Percentiles rank a stretch among this genome's conserved stretches.
phyloP scores from a whole-genome alignment of 2,113 vertebrate genomes.

The Halichoerus grypus region DNA sequence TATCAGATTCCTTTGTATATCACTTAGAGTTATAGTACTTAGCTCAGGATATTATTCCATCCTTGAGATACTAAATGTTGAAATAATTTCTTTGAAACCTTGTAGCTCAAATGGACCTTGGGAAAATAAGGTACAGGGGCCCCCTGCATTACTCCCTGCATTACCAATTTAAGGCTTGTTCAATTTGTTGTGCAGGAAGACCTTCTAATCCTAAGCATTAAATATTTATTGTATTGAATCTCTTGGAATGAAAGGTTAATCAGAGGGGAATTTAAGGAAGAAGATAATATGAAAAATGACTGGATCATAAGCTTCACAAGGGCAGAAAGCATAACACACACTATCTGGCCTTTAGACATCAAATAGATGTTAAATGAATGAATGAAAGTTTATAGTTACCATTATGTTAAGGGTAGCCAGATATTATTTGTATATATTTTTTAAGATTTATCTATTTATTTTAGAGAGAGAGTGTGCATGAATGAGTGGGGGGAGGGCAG shows the following conservation, averaged over 20 bases:
- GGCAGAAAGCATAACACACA: not conserved
- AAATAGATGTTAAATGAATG: not conserved
- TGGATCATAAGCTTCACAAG: not conserved
- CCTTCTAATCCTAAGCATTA: not conserved
- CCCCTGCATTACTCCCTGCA: not conserved
- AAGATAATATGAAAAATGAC: not conserved
- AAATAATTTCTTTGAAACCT: constrained; percentile 36
- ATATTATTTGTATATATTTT: not conserved
- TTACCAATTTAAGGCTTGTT: constrained; percentile 14
- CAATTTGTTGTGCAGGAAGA: not conserved
- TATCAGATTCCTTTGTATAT: not conserved
- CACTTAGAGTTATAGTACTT: not conserved
- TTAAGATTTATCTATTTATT: not conserved
- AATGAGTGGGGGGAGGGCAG: not conserved
- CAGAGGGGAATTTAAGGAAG: not conserved
- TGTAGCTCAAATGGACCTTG: not conserved
- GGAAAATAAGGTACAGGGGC: not conserved
- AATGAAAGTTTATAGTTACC: not conserved
- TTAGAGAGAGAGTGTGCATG: not conserved
- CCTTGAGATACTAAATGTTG: not conserved
- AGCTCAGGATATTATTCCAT: not conserved
- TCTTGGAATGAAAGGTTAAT: not conserved
- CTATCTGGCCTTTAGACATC: not conserved
- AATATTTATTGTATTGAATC: constrained; percentile 26
- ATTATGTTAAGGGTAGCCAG: not conserved